Evolutionary conservation across 2,888 invertebrate genomes (phyloP).

Genomic region (Parascotia fuliginaria): DNA sequence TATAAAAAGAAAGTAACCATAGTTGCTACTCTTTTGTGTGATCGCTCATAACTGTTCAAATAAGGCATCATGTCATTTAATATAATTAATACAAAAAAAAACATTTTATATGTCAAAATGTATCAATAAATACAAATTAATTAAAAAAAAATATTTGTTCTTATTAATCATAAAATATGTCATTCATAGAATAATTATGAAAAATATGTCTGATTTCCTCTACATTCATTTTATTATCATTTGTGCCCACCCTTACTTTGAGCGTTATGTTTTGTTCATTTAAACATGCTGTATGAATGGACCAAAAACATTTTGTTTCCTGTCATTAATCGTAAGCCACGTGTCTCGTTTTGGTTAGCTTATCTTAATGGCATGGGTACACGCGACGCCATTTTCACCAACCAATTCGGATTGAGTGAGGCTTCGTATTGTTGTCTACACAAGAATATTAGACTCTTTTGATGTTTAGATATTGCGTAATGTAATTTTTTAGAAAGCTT

Average conservation of each 20-base stretch:
- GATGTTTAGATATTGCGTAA: conserved; percentile 14
- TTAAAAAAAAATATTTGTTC: too few relatives aligned
- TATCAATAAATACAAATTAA: too few relatives aligned
- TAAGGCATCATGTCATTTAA: too few relatives aligned
- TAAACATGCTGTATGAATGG: conserved; percentile 44
- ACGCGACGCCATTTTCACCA: conserved; percentile 60
- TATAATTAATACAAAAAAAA: too few relatives aligned
- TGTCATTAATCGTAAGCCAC: conserved; percentile 68
- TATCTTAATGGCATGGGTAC: conserved; percentile 69
- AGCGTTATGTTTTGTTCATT: conserved; percentile 47
- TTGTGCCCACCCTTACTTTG: conserved; percentile 29
- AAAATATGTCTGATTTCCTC: conserved; percentile 32
- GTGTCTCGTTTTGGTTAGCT: conserved; percentile 67
- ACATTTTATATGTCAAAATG: too few relatives aligned
- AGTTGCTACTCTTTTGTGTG: too few relatives aligned
- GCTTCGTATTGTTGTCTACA: conserved; percentile 36
- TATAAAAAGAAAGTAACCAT: too few relatives aligned
- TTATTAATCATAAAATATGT: too few relatives aligned
- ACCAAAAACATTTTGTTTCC: conserved; percentile 61
- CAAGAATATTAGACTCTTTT: conserved; percentile 9
- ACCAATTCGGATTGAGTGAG: conserved; percentile 52
- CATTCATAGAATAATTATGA: too few relatives aligned
- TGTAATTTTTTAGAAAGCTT: conserved; percentile 28
- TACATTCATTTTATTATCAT: conserved; percentile 41
- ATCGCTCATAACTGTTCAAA: too few relatives aligned